Percentiles rank a stretch among this genome's conserved stretches.
Conservation (phyloP, 1,140 invertebrate species). For the Stenopsyche tienmushanensis region DNA sequence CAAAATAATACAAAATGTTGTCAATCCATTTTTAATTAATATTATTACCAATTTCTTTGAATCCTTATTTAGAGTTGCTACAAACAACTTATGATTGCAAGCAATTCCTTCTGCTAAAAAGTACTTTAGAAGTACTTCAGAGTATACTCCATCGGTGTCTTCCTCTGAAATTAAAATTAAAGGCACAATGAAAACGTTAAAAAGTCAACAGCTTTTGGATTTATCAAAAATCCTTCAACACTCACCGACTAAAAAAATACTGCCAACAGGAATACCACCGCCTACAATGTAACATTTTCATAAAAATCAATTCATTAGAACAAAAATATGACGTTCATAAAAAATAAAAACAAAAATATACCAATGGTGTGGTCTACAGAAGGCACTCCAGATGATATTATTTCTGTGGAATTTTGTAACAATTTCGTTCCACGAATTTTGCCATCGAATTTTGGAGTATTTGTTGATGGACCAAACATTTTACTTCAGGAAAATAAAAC, state of each 20-base stretch:
- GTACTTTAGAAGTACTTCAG: slow-evolving; percentile 75
- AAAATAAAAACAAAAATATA: no score
- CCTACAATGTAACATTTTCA: slow-evolving; percentile 58
- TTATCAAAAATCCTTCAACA: slow-evolving; percentile 43
- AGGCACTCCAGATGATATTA: slow-evolving; percentile 66
- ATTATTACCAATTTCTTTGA: slow-evolving; percentile 60
- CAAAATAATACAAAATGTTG: no score
- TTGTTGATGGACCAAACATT: no score
- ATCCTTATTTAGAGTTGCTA: slow-evolving; percentile 71
- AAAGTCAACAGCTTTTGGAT: background rate
- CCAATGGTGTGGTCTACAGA: slow-evolving; percentile 68
- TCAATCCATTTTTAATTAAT: slow-evolving; percentile 36
- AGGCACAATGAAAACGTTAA: slow-evolving; percentile 1
- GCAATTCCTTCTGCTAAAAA: slow-evolving; percentile 80
- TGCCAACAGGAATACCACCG: slow-evolving; percentile 59
- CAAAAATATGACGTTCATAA: background rate
- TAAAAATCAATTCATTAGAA: background rate
- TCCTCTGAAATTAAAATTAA: slow-evolving; percentile 66
- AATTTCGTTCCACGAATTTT: slow-evolving; percentile 39
- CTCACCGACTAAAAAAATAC: slow-evolving; percentile 59
- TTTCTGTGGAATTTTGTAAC: slow-evolving; percentile 31
- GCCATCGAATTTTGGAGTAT: no score
- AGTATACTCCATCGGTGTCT: slow-evolving; percentile 73
- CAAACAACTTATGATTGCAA: slow-evolving; percentile 67
- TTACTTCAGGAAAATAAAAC: no score